A percentile compares a stretch with the other conserved stretches of the same genome.
phyloP scores from a whole-genome alignment of 2,888 invertebrate species.

The Melanophora roralis region DNA sequence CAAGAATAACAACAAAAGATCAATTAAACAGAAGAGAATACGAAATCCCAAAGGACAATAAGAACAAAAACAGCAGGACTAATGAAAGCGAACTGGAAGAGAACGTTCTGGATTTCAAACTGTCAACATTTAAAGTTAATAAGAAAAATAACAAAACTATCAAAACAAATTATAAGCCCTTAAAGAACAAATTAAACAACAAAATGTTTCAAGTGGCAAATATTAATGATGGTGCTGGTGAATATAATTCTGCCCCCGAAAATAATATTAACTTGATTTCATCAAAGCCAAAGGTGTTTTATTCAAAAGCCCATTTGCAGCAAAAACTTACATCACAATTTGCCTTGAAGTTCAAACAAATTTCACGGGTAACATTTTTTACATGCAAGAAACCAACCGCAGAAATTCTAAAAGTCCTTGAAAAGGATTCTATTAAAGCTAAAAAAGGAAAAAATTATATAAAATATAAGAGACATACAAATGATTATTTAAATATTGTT shows the following conservation, averaged over 20 bases:
- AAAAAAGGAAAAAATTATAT: not conserved
- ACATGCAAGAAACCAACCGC: constrained; percentile 69
- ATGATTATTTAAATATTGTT: constrained; percentile 51
- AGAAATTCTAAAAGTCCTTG: too few species aligned
- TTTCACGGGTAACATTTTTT: constrained; percentile 73
- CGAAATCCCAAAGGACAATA: constrained; percentile 25
- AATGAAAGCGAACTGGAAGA: not conserved
- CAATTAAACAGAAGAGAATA: constrained; percentile 54
- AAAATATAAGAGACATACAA: constrained; percentile 52
- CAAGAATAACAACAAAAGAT: constrained; percentile 25
- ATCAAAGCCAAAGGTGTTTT: not conserved
- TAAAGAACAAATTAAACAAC: not conserved
- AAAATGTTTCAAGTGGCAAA: constrained; percentile 6
- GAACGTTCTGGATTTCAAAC: not conserved
- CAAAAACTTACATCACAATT: constrained; percentile 71
- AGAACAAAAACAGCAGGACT: not conserved
- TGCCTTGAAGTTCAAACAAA: constrained; percentile 70
- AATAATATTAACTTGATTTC: not conserved
- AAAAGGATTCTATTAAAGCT: not conserved
- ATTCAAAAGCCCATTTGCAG: constrained; percentile 59
- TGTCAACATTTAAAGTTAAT: constrained; percentile 16
- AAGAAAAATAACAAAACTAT: not conserved
- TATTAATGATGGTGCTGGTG: not conserved
- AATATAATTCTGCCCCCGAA: not conserved
- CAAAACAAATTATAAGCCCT: not conserved